phyloP scores from a whole-genome alignment of 2,888 invertebrate species.

The Lepidocyrtoides sp. region DNA sequence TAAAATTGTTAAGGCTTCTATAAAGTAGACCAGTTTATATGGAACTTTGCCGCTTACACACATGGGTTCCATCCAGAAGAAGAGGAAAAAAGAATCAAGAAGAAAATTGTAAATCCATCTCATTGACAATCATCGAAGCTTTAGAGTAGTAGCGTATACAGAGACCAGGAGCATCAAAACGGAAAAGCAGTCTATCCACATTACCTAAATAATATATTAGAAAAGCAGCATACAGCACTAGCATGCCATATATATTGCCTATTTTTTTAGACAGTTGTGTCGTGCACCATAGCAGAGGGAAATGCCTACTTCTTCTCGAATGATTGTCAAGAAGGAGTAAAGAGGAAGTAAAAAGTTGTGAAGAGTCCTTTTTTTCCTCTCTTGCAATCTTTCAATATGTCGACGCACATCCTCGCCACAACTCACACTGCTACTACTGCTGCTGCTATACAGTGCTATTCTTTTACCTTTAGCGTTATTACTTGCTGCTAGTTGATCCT shows the following conservation, averaged over 20 bases:
- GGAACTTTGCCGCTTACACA: slow-evolving; percentile 23
- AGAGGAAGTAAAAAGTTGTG: slow-evolving; percentile 64
- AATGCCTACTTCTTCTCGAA: slow-evolving; percentile 35
- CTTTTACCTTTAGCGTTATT: too few species aligned
- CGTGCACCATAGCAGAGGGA: neutral
- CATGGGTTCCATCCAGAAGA: slow-evolving; percentile 3
- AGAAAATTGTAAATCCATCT: slow-evolving; percentile 66
- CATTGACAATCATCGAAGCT: slow-evolving; percentile 63
- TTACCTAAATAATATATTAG: too few species aligned
- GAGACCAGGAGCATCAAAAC: too few species aligned
- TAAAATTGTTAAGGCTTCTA: neutral
- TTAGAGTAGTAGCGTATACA: too few species aligned
- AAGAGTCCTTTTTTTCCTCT: slow-evolving; percentile 58
- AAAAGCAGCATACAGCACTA: too few species aligned
- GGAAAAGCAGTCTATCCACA: too few species aligned
- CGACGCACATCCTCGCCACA: slow-evolving; percentile 50
- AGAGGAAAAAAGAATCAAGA: slow-evolving; percentile 44
- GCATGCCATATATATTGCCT: too few species aligned
- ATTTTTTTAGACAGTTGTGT: too few species aligned
- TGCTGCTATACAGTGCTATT: too few species aligned
- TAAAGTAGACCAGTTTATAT: neutral
- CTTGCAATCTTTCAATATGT: slow-evolving; percentile 76
- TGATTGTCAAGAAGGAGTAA: slow-evolving; percentile 69
- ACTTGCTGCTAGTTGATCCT: too few species aligned
- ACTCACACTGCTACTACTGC: slow-evolving; percentile 12